phyloP scores from a whole-genome alignment of 2,888 invertebrate species.

The Nasonia oneida region DNA sequence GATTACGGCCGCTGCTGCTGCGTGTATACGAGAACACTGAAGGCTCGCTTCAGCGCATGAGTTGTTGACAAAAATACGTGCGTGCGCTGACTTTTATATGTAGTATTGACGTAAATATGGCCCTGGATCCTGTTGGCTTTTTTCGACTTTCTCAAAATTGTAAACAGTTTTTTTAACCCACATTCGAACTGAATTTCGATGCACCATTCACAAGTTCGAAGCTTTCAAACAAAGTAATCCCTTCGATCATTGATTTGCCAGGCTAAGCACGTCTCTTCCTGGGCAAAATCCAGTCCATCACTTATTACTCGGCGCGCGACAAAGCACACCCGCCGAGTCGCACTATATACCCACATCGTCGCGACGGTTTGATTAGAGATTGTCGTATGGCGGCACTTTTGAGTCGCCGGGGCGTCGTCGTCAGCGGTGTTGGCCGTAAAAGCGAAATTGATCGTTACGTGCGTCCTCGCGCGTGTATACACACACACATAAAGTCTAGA shows the following conservation, averaged over 20 bases:
- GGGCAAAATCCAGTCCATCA: constrained; percentile 7
- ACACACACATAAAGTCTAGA: neutral
- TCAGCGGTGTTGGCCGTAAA: neutral
- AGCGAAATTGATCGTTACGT: constrained; percentile 33
- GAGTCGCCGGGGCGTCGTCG: neutral
- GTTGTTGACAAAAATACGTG: neutral
- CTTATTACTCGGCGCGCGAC: neutral
- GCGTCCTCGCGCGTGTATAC: neutral
- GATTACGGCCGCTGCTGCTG: neutral
- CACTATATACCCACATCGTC: neutral
- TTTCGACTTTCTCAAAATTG: neutral
- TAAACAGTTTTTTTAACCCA: neutral
- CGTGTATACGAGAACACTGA: neutral
- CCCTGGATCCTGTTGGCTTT: neutral
- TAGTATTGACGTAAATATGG: constrained; percentile 1
- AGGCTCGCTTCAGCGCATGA: neutral
- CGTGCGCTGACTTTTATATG: neutral
- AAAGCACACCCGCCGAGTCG: neutral
- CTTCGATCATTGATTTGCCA: neutral
- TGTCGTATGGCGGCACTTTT: neutral
- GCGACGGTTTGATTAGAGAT: constrained; percentile 11
- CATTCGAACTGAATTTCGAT: neutral
- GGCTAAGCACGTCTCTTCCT: neutral
- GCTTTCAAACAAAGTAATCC: neutral
- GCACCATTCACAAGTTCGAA: neutral